A percentile compares a stretch with the other conserved stretches of the same genome.
Evolutionary conservation across 2,113 vertebrate species (phyloP).

Genomic region (Megaceryle maxima): DNA sequence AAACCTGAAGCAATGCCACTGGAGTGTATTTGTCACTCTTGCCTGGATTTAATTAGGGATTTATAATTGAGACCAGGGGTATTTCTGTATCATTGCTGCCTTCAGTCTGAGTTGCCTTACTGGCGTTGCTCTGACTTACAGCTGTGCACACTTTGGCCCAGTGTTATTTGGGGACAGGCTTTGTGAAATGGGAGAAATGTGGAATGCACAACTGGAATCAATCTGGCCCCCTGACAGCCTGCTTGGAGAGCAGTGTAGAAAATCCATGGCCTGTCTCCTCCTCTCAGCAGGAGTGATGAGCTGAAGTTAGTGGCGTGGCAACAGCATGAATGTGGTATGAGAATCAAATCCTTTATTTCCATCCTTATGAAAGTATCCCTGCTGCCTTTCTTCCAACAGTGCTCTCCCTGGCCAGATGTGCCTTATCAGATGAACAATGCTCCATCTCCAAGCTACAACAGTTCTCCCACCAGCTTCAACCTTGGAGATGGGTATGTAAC

Average conservation of each 20-base stretch:
- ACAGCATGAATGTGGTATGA: constrained; percentile 60
- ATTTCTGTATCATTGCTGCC: constrained; percentile 35
- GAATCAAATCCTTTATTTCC: constrained; percentile 17
- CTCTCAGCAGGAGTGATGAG: constrained; percentile 49
- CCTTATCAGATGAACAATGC: constrained; percentile 82
- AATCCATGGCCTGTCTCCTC: constrained; percentile 30
- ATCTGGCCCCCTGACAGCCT: constrained; percentile 30
- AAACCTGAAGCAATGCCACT: constrained; percentile 43
- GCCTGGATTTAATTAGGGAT: constrained; percentile 58
- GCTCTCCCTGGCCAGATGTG: constrained; percentile 90
- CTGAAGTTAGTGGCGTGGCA: constrained; percentile 54
- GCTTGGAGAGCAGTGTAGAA: constrained; percentile 29
- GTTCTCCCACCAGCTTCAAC: constrained; percentile 83
- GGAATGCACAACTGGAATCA: constrained; percentile 64
- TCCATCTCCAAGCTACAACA: constrained; percentile 87
- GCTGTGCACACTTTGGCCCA: constrained; percentile 63
- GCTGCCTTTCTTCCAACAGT: constrained; percentile 74
- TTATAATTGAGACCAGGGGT: constrained; percentile 55
- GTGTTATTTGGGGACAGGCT: constrained; percentile 66
- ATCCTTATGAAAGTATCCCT: constrained; percentile 41
- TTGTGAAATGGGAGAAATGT: constrained; percentile 64
- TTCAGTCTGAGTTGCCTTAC: constrained; percentile 56
- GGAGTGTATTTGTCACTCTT: constrained; percentile 42
- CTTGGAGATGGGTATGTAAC: constrained; percentile 86
- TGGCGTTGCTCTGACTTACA: constrained; percentile 57